Base-by-base conservation (phyloP, 2,113 vertebrate genomes). In the Ramphastos sulfuratus region DNA sequence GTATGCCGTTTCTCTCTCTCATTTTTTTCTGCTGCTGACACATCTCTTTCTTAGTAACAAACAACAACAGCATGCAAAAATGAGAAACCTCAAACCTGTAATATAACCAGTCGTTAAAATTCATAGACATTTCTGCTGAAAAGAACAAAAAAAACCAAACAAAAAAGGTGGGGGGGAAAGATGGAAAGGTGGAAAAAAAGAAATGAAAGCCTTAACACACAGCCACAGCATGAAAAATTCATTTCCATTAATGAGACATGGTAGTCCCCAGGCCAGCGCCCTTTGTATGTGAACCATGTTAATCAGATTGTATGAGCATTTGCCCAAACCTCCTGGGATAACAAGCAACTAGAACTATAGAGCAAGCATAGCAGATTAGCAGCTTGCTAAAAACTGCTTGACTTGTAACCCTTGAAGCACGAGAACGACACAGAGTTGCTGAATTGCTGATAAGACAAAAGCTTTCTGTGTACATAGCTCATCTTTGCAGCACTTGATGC, bases 291-390 rank as follows among this genome's bases (percentile, higher is more conserved):
- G 96, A 97, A 97, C 96, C 94, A 77, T 96, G 95, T 95, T 97
- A 97, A 97, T 97, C 97, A 97, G 96, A 97, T 94, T 95, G 94
- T 97, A 95, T 69, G 96, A 97, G 94, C 93, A 96, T 95, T 97
- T 93, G 95, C 91, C 35, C 27, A 92, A 93, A 96, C 92, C 97
- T 96, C 96, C 76, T 77, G 96, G 95, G 97, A 97, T 33, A 95
- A 91, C 73, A 80, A 91, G 78, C 92, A 91, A 93, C 87, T 90
- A 60, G 42, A 96, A 92, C 95, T 85, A 82, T 89, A 93, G 21
- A 94, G 96, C 80, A 96, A 96, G 95, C 92, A 79, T 75, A 93
- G 95, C 96, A 95, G 91, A 96, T 91, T 93, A 96, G 85, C 95
- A 97, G 96, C 63, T 91, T 93, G 90, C 94, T 96, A 96, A 96